phyloP scores from a whole-genome alignment of 1,140 invertebrate genomes.

The Steinernema feltiae region DNA sequence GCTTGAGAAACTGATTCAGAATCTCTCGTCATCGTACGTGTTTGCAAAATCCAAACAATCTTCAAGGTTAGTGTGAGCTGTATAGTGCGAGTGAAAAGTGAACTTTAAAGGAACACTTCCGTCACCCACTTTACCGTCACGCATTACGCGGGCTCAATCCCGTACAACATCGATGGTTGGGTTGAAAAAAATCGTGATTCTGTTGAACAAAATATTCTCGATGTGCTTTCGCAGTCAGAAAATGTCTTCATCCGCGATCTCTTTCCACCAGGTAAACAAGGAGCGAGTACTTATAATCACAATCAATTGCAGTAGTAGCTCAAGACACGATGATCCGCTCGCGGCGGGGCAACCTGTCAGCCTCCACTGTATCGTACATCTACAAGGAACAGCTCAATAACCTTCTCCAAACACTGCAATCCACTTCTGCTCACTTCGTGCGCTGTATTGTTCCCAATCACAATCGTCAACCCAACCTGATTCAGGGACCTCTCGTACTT shows the following conservation, averaged over 20 bases:
- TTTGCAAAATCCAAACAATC: slow-evolving; percentile 54
- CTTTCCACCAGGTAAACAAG: slow-evolving; percentile 58
- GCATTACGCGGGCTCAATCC: slow-evolving; percentile 94
- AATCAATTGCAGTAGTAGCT: background rate
- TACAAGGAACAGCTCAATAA: slow-evolving; percentile 49
- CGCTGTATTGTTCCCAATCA: slow-evolving; percentile 96
- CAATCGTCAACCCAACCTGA: slow-evolving; percentile 83
- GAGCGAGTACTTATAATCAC: slow-evolving; percentile 63
- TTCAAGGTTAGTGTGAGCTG: slow-evolving; percentile 25
- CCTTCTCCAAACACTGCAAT: slow-evolving; percentile 46
- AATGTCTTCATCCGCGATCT: slow-evolving; percentile 29
- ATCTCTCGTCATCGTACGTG: slow-evolving; percentile 22
- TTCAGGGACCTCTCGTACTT: slow-evolving; percentile 86
- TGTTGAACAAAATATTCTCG: slow-evolving; percentile 91
- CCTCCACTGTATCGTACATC: slow-evolving; percentile 41
- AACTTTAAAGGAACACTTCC: slow-evolving; percentile 90
- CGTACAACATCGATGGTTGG: slow-evolving; percentile 93
- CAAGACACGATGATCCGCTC: slow-evolving; percentile 64
- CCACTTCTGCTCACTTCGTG: slow-evolving; percentile 60
- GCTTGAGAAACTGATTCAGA: slow-evolving; percentile 78
- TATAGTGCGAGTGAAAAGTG: slow-evolving; percentile 81
- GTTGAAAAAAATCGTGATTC: slow-evolving; percentile 99
- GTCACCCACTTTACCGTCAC: slow-evolving; percentile 93
- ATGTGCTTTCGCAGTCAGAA: slow-evolving; percentile 67
- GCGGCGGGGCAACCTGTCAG: slow-evolving; percentile 40